These are phyloP conservation scores for Danaus chrysippus DNA, from an alignment of 2,888 invertebrate genomes.

Conservation along the genomic window DNA sequence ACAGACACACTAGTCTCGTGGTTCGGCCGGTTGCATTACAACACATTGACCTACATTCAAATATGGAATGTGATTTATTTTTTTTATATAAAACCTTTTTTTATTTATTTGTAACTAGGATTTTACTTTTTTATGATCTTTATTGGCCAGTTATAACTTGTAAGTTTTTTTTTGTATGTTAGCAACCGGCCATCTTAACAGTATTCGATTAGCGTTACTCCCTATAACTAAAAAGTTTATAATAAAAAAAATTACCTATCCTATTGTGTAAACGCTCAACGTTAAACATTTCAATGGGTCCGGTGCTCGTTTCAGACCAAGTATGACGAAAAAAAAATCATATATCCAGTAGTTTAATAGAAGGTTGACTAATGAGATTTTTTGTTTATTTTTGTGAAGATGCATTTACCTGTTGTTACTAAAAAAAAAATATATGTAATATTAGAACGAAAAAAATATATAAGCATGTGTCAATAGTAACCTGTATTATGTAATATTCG, in stretches of 20 bases:
- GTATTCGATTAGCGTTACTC: constrained; percentile 3
- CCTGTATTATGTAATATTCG: constrained; percentile 16
- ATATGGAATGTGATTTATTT: constrained; percentile 1
- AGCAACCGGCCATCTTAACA: constrained; percentile 12
- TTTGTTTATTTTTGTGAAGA: constrained; percentile 60
- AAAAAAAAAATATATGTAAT: constrained; percentile 43
- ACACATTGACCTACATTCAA: constrained; percentile 14
- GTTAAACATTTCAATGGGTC: constrained; percentile 31
- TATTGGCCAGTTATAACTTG: not conserved
- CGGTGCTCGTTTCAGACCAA: constrained; percentile 58
- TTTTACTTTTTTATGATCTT: not conserved
- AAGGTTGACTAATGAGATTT: constrained; percentile 44
- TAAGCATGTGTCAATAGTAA: constrained; percentile 19
- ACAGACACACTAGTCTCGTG: constrained; percentile 53
- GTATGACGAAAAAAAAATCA: constrained; percentile 31
- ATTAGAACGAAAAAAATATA: constrained; percentile 16
- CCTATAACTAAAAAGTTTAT: not conserved
- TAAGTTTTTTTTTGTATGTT: not conserved
- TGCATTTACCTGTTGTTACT: constrained; percentile 67
- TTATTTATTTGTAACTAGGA: not conserved
- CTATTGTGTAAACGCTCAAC: constrained; percentile 29
- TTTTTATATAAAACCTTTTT: not conserved
- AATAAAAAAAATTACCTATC: constrained; percentile 5
- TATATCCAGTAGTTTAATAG: constrained; percentile 37
- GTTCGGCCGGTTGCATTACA: constrained; percentile 36